These are phyloP conservation scores for Falco rusticolus DNA, from an alignment of 2,797 vertebrate species.

Conservation along the genomic window DNA sequence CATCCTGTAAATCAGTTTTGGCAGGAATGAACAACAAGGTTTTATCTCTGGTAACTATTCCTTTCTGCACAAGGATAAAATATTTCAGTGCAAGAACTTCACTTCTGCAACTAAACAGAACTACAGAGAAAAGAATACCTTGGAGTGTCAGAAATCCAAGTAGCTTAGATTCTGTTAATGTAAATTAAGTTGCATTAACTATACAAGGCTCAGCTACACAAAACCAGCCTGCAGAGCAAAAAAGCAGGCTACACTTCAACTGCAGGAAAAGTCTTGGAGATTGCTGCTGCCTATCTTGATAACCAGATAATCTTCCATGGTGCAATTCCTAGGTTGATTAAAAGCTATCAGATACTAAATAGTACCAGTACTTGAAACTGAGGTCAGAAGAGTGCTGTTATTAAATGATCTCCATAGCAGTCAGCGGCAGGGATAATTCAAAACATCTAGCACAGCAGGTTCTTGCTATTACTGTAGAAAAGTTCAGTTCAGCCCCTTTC, in stretches of 20 bases:
- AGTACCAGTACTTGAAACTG: not conserved
- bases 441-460: not conserved
- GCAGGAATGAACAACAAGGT: conserved; percentile 19
- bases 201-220: not conserved
- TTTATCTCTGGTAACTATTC: not conserved
- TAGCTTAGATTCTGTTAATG: not conserved
- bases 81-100: not conserved
- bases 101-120: not conserved
- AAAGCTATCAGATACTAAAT: not conserved
- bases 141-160: not conserved
- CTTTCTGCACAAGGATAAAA: not conserved
- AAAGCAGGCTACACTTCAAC: not conserved
- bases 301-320: not conserved
- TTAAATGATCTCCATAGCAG: not conserved
- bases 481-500: not conserved
- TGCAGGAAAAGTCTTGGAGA: not conserved
- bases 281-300: not conserved
- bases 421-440: not conserved
- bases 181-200: not conserved
- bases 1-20: conserved; percentile 85
- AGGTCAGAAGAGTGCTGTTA: not conserved
- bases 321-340: not conserved
- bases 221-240: not conserved
- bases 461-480: not conserved
- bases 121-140: not conserved